Evolutionary conservation across 2,888 invertebrate species (phyloP), one percentile per base, ranked within the genome.

Genomic region (Eretmocerus hayati): DNA sequence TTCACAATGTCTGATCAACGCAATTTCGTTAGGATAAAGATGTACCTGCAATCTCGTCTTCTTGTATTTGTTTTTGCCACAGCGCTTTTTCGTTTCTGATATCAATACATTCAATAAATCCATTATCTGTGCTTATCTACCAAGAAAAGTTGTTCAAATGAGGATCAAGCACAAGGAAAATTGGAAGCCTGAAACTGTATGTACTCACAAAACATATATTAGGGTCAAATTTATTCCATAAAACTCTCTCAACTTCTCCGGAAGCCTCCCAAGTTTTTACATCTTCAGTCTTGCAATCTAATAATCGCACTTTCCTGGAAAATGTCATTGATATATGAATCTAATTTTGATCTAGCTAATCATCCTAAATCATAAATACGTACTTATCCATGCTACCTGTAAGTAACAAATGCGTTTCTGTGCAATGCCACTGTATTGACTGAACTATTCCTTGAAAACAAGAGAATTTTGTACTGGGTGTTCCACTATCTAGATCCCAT

Each of bases 401-500:
- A 5, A 93, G 73, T 26, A 97, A 73, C 32, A 84, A 84, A 66
- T 92, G 87, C 1, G 86, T 80, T 68, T 94, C 91, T 26, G 78
- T 75, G 5, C 85, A 84, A 74, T 92, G 91, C 83, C 92, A 95
- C 55, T 83, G 75, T 5, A 94, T 63, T 2, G 86, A 78, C 66
- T 93, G 92, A 0, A 94, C 86, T 73, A 91, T 91, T 60, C 91
- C 90, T 39, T 80, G 72, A 64, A 90, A 92, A 26, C 80, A 80
- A 46, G 74, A 75, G 5, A 94, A 76, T 50, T 81, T 85, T 0
- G 85, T 85, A 45, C 86, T 87, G 0, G 90, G 85, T 51, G 76
- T 76, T 9, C 86, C 84, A 58, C 81, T 81, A 59, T 90, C 87
- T 64, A 97, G 75, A 73, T 97, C 96, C 97, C 97, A 97, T 2